Conservation (phyloP, 2,797 vertebrate species). For the Crypturellus tataupa region DNA sequence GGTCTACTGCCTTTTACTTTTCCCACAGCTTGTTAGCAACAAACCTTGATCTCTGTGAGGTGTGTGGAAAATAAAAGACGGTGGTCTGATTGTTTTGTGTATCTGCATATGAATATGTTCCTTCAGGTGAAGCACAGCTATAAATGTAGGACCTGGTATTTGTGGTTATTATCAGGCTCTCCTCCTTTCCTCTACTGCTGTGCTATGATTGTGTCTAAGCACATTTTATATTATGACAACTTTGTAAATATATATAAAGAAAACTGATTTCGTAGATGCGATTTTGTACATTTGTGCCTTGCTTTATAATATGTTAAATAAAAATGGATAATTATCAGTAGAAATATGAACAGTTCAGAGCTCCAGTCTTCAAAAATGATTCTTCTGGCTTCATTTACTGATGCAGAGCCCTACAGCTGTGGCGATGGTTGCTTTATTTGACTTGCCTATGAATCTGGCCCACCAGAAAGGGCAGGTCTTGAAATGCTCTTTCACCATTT, state of each 20-base stretch:
- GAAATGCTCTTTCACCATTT: not conserved
- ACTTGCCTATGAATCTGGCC: not conserved
- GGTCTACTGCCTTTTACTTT: constrained; percentile 91
- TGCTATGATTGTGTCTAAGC: constrained; percentile 48
- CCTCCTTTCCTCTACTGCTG: constrained; percentile 40
- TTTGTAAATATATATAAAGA: constrained; percentile 65
- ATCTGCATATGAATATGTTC: constrained; percentile 39
- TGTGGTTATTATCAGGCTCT: constrained; percentile 49
- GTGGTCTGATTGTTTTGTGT: constrained; percentile 62
- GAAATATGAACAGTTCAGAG: constrained; percentile 49
- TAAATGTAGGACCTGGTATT: constrained; percentile 56
- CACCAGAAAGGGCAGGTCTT: not conserved
- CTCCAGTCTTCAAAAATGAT: constrained; percentile 49
- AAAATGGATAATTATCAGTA: constrained; percentile 59
- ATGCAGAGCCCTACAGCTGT: constrained; percentile 2
- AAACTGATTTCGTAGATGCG: constrained; percentile 23
- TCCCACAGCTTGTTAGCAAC: constrained; percentile 90
- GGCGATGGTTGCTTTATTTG: not conserved
- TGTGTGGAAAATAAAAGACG: constrained; percentile 73
- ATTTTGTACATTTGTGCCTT: constrained; percentile 74
- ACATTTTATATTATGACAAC: constrained; percentile 48
- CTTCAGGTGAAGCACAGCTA: constrained; percentile 67
- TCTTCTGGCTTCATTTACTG: constrained; percentile 38
- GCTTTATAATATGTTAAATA: constrained; percentile 68
- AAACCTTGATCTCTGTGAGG: constrained; percentile 67